phyloP scores from a whole-genome alignment of 2,113 vertebrate genomes.

The Synodontis membranacea region DNA sequence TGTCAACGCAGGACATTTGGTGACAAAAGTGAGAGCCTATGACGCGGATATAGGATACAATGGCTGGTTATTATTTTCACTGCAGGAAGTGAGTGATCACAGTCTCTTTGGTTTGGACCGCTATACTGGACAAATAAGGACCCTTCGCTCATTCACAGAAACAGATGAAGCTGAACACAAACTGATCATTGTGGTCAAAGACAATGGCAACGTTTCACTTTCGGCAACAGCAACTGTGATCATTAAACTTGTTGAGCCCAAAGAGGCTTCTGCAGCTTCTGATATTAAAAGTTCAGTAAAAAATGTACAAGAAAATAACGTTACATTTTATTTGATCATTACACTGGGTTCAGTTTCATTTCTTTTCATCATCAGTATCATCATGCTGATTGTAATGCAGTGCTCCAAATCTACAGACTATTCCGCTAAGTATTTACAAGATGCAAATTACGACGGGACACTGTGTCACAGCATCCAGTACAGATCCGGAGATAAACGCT shows the following conservation, averaged over 20 bases:
- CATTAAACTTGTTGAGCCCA: constrained; percentile 64
- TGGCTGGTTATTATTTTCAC: constrained; percentile 67
- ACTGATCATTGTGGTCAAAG: constrained; percentile 63
- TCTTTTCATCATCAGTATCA: constrained; percentile 65
- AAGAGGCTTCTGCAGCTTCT: constrained; percentile 66
- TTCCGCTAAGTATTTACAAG: constrained; percentile 61
- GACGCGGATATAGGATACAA: constrained; percentile 72
- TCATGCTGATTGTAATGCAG: constrained; percentile 63
- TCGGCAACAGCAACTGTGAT: constrained; percentile 68
- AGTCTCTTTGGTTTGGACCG: constrained; percentile 66
- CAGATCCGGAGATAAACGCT: constrained; percentile 69
- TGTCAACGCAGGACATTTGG: constrained; percentile 65
- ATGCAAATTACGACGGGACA: constrained; percentile 66
- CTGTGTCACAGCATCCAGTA: constrained; percentile 69
- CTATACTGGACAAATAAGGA: constrained; percentile 67
- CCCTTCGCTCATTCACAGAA: constrained; percentile 65
- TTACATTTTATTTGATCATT: constrained; percentile 63
- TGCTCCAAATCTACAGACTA: constrained; percentile 60
- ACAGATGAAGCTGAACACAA: constrained; percentile 63
- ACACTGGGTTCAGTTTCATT: constrained; percentile 63
- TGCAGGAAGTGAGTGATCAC: constrained; percentile 63
- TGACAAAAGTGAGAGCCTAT: constrained; percentile 69
- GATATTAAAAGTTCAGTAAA: constrained; percentile 55
- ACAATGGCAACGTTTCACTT: constrained; percentile 67
- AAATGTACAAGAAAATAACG: constrained; percentile 39